Evolutionary conservation across 2,113 vertebrate genomes (phyloP), one percentile per base, ranked within the genome.

Genomic region (Vidua macroura): DNA sequence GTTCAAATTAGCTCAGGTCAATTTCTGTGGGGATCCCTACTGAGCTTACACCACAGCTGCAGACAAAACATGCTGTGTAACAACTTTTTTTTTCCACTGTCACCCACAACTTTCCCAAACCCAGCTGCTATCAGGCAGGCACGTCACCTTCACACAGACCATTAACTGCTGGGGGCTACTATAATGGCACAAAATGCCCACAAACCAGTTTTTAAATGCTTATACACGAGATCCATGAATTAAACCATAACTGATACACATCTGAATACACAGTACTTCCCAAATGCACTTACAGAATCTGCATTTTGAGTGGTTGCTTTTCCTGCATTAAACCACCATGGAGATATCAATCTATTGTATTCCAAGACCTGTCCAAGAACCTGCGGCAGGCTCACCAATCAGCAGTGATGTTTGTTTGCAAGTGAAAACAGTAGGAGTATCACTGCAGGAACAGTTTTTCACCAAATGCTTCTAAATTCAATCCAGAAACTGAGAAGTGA

Each of bases 161-260:
- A 23, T 55, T 49, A 62, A 64, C n/a, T 74, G 23, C 52, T 78
- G n/a, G 15, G 51, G 17, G 37, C 55, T 62, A 58, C 41, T 58
- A 6, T 9, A 74, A 35, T 2, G 14, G 83, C 25, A 46, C 0
- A 0, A 90, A 80, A 69, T 7, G 66, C 0, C 4, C n/a, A 70
- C 0, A 2, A 73, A 44, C 7, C 20, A 33, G 6, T 43, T 86
- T 80, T 62, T 46, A 46, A 46, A 72, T 52, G 73, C 14, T 69
- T 25, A 91, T 13, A 69, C 18, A 55, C 22, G 74, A 63, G 27
- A 83, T 37, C 15, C 23, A 16, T 7, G 9, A 78, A 23, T 64
- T 35, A 80, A 72, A 48, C 21, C 6, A 3, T 33, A 78, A 73
- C 9, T 22, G 17, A 78, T 14, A 48, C 20, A 56, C 41, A 67